phyloP scores from a whole-genome alignment of 2,888 invertebrate species.

The Carcina quercana region DNA sequence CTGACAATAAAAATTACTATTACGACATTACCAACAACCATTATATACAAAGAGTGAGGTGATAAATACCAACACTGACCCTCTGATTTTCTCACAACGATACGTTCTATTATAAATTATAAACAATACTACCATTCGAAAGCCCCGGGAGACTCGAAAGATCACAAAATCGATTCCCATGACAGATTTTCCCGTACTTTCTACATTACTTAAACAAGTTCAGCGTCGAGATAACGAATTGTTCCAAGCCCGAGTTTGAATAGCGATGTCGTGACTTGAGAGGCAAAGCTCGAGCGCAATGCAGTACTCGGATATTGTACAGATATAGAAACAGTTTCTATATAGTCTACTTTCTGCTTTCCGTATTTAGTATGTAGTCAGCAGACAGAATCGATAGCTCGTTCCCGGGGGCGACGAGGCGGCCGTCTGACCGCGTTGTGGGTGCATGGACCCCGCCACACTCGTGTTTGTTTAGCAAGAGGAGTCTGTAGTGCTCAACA shows the following conservation, averaged over 20 bases:
- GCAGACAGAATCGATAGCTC: conserved; percentile 66
- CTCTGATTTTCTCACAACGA: too few relatives aligned
- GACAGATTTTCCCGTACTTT: conserved; percentile 21
- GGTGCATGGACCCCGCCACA: conserved; percentile 40
- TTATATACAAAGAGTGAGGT: too few relatives aligned
- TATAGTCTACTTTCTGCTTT: conserved; percentile 34
- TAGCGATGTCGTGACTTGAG: conserved; percentile 42
- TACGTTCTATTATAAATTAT: too few relatives aligned
- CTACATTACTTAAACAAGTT: conserved; percentile 23
- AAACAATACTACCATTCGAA: too few relatives aligned
- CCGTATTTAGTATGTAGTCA: conserved; percentile 48
- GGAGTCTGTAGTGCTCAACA: too few relatives aligned
- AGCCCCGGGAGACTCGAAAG: too few relatives aligned
- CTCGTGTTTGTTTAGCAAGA: too few relatives aligned
- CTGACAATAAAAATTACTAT: too few relatives aligned
- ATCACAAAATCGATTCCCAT: conserved; percentile 9
- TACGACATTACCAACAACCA: too few relatives aligned
- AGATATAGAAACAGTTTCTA: conserved; percentile 23
- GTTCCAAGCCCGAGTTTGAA: conserved; percentile 44
- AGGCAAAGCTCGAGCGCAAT: conserved; percentile 42
- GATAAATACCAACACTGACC: too few relatives aligned
- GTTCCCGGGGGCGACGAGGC: conserved; percentile 31
- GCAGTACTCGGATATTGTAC: conserved; percentile 29
- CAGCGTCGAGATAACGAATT: conserved; percentile 31
- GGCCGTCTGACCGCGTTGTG: conserved; percentile 37